Base-by-base conservation (phyloP, 2,113 vertebrate genomes). In the Psophia crepitans region DNA sequence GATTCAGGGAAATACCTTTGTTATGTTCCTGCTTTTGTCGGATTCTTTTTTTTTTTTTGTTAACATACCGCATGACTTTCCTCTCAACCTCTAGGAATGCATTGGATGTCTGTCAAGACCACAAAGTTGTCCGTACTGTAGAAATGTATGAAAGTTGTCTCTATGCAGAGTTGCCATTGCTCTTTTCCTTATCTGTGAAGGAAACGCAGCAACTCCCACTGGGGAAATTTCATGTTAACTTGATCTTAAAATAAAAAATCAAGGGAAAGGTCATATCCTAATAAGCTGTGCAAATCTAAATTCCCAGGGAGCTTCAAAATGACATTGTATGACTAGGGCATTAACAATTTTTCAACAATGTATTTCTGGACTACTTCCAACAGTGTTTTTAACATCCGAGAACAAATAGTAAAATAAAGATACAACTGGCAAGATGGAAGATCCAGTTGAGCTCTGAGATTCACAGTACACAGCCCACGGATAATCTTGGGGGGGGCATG, bases 171-270 rank as follows among this genome's bases (percentile, higher is more conserved):
- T 98, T 98, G 96, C 96, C 95, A 95, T 93, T 97, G 97, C 98
- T 98, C 95, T 98, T 96, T 99, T 98, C 97, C 98, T 99, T 98
- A 98, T 99, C 98, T 98, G 97, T 61, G 92, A 95, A 99, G 99
- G 99, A 99, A 99, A 98, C 98, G 90, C 97, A 98, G 93, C 93
- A 97, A 97, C 97, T 97, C 99, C 98, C 99, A 96, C 96, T 98
- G 98, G 99, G 99, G 98, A 98, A 98, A 98, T 99, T 98, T 98
- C 96, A 98, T 96, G 97, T 98, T 98, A 98, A 98, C 98, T 98
- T 68, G 96, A 98, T 98, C 98, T 99, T 99, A 99, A 99, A 99
- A 99, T 98, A 99, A 99, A 98, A 98, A 99, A 98, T 98, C 98
- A 97, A 98, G 98, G 97, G 98, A 99, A 98, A 99, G 99, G 99